Evolutionary conservation across 2,113 vertebrate species (phyloP), one percentile per base, ranked within the genome.

Genomic region (Hippoglossus stenolepis): DNA sequence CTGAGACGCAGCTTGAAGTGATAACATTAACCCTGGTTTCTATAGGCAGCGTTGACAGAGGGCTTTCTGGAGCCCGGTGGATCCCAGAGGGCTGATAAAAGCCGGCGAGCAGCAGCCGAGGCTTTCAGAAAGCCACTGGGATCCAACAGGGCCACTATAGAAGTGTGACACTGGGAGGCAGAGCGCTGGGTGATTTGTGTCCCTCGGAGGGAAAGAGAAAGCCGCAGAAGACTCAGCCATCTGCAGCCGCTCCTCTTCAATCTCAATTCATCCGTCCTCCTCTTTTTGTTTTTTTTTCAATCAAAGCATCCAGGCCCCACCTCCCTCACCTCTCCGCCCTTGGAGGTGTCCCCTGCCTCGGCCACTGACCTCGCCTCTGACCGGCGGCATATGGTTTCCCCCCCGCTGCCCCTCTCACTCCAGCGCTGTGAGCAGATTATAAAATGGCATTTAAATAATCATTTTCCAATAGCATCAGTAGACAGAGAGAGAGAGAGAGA

Each of bases 181-280:
- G 79, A n/a, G 68, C 51, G 60, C 54, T 24, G 24, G 18, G 38
- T 90, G 87, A 90, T 90, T 92, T 92, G 91, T 85, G 89, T 86
- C 66, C 66, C 75, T 80, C 28, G 0, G n/a, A 74, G 40, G 73
- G 83, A 67, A 17, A 65, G 53, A 65, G 73, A 51, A 73, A 74
- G 73, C 63, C 56, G 70, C 73, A 38, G 3, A 58, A 53, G 69
- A 53, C 51, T 67, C 64, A 49, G 76, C 87, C 90, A 86, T 89
- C 84, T 88, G 89, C 83, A 82, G 83, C 8, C 0, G 56, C 15
- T 43, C 57, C 51, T 81, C 68, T 28, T 59, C 65, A 51, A 31
- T 71, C 58, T 57, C 53, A 43, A 43, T 15, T 49, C 59, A 54
- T 75, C 31, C 26, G 21, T 53, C 69, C 65, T 47, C 45, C 51